Conservation (phyloP, 2,797 vertebrate genomes). For the Crocidura indochinensis region DNA sequence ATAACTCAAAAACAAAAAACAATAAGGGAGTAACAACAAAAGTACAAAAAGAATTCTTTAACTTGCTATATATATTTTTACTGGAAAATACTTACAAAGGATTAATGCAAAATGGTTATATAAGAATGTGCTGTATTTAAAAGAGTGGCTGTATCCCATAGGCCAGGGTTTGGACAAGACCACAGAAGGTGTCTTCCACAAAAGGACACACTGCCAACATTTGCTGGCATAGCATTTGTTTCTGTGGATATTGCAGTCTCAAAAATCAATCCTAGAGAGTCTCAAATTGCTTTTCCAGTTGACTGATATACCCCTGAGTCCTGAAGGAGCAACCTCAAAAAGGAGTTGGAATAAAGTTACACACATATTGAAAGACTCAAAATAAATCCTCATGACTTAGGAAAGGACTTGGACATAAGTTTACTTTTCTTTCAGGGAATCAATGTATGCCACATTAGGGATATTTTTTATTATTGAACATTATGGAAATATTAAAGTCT, state of each 20-base stretch:
- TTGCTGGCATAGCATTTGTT: constrained; percentile 55
- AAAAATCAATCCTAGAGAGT: constrained; percentile 57
- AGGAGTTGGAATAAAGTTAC: constrained; percentile 52
- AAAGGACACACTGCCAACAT: background rate
- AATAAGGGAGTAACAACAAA: too few relatives aligned
- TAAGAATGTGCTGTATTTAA: constrained; percentile 17
- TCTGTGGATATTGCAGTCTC: constrained; percentile 53
- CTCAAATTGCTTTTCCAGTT: constrained; percentile 72
- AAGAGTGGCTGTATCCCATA: background rate
- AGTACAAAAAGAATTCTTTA: background rate
- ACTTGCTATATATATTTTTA: background rate
- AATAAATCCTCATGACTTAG: constrained; percentile 58
- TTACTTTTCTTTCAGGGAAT: constrained; percentile 59
- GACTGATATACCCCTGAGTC: background rate
- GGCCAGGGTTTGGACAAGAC: background rate
- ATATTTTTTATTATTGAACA: constrained; percentile 65
- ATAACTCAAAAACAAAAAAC: too few relatives aligned
- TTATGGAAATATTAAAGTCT: constrained; percentile 45
- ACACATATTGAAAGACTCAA: constrained; percentile 40
- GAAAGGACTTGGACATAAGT: constrained; percentile 55
- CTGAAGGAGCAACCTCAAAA: constrained; percentile 5
- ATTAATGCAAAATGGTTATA: constrained; percentile 50
- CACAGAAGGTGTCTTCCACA: background rate
- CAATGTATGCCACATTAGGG: background rate
- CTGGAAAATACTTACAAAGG: constrained; percentile 53